These are phyloP conservation scores for Dicycla oo DNA, from an alignment of 2,888 invertebrate species.

Conservation along the genomic window DNA sequence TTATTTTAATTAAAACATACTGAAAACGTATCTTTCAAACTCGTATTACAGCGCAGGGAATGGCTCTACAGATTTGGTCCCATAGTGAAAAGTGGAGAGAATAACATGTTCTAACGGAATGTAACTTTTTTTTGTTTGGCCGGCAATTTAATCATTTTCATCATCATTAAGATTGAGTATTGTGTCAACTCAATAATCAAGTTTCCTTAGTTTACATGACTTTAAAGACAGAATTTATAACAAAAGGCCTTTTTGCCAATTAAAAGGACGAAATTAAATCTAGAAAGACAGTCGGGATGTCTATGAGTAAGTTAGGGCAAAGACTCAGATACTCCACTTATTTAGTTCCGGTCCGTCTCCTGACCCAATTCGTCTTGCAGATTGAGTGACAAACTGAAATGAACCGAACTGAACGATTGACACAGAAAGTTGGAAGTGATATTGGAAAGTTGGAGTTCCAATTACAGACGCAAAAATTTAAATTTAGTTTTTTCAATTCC, in stretches of 20 bases:
- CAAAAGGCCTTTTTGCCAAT: background rate
- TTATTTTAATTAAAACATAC: no score
- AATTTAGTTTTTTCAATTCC: conserved; percentile 47
- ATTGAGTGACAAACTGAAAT: conserved; percentile 44
- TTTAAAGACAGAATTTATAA: background rate
- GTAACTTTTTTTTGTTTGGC: no score
- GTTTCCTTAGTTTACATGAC: background rate
- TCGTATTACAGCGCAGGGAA: no score
- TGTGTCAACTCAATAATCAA: background rate
- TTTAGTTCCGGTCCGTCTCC: conserved; percentile 10
- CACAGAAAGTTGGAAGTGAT: conserved; percentile 39
- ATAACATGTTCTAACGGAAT: no score
- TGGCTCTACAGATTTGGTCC: no score
- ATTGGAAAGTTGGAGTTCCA: conserved; percentile 34
- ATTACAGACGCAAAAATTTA: conserved; percentile 46
- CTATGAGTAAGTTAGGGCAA: background rate
- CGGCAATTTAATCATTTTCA: no score
- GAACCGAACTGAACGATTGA: conserved; percentile 32
- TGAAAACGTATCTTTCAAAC: no score
- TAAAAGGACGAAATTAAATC: conserved; percentile 2
- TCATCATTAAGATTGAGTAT: no score
- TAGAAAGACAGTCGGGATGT: background rate
- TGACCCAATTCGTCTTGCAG: conserved; percentile 35
- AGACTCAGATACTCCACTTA: background rate
- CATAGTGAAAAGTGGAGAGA: no score